Evolutionary conservation across 2,888 invertebrate species (phyloP).

Genomic region (Diplazon laetatorius): DNA sequence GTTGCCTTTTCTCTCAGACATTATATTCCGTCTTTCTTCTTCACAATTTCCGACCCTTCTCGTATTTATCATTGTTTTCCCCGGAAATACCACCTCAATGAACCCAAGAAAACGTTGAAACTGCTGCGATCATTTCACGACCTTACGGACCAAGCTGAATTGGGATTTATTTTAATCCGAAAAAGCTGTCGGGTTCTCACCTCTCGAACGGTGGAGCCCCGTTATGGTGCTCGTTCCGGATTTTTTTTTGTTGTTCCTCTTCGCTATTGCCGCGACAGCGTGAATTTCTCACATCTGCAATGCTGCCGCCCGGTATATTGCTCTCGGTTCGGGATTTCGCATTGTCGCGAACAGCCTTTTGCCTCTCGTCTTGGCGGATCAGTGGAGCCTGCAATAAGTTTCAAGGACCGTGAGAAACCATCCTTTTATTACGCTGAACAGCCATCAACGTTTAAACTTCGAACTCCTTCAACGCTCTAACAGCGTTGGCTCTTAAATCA

Average conservation of each 20-base stretch:
- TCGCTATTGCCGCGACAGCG: background rate
- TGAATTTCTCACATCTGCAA: constrained; percentile 48
- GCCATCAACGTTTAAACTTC: constrained; percentile 58
- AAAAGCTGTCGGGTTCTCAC: constrained; percentile 34
- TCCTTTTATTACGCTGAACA: constrained; percentile 56
- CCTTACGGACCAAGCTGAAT: constrained; percentile 75
- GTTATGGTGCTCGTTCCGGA: background rate
- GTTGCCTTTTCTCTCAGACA: background rate
- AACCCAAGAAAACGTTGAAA: background rate
- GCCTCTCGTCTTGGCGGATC: constrained; percentile 2
- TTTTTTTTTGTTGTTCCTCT: constrained; percentile 27
- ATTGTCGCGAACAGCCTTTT: constrained; percentile 2
- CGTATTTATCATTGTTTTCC: constrained; percentile 21
- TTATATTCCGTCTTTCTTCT: background rate
- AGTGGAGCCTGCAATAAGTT: constrained; percentile 4
- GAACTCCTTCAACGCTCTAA: constrained; percentile 63
- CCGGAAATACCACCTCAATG: background rate
- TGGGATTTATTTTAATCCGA: constrained; percentile 79
- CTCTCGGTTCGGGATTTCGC: constrained; percentile 9
- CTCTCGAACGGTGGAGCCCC: background rate
- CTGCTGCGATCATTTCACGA: constrained; percentile 69
- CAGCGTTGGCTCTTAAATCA: constrained; percentile 69
- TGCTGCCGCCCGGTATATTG: background rate
- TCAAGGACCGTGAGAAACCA: constrained; percentile 17
- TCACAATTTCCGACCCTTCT: constrained; percentile 20